These are phyloP conservation scores for Drosophila recens DNA, from an alignment of 2,888 invertebrate genomes.

Conservation along the genomic window DNA sequence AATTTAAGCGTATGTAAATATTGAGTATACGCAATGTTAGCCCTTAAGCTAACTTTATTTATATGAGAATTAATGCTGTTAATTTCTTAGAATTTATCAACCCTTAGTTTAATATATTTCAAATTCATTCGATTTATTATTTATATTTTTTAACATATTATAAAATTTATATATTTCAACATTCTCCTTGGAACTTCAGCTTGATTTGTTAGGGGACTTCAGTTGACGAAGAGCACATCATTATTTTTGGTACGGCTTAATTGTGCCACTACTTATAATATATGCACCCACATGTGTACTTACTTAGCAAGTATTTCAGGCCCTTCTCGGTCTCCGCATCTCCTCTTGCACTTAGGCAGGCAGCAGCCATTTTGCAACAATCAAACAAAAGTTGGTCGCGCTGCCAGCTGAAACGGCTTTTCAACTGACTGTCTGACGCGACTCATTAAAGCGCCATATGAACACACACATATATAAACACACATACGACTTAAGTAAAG, in stretches of 20 bases:
- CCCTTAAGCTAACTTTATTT: neutral
- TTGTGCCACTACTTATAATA: slow-evolving; percentile 5
- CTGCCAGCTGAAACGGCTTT: slow-evolving; percentile 15
- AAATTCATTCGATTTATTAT: neutral
- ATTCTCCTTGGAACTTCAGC: neutral
- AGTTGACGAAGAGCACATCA: slow-evolving; percentile 13
- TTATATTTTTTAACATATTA: too few relatives aligned
- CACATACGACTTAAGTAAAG: neutral
- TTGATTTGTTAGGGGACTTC: slow-evolving; percentile 5
- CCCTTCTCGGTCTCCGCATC: neutral
- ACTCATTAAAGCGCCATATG: slow-evolving; percentile 47
- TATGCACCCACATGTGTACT: neutral
- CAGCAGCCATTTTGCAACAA: slow-evolving; percentile 39
- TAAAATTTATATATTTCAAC: too few relatives aligned
- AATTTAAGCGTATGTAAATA: slow-evolving; percentile 4
- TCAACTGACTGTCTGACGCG: slow-evolving; percentile 12
- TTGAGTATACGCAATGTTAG: slow-evolving; percentile 25
- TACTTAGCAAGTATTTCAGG: neutral
- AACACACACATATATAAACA: slow-evolving; percentile 4
- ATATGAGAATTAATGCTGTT: neutral
- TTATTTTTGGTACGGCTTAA: slow-evolving; percentile 15
- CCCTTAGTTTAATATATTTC: neutral
- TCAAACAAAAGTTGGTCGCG: slow-evolving; percentile 41
- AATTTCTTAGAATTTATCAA: neutral
- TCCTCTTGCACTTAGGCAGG: slow-evolving; percentile 11